Base-by-base conservation (phyloP, 1,140 invertebrate genomes). In the Aethina tumida region DNA sequence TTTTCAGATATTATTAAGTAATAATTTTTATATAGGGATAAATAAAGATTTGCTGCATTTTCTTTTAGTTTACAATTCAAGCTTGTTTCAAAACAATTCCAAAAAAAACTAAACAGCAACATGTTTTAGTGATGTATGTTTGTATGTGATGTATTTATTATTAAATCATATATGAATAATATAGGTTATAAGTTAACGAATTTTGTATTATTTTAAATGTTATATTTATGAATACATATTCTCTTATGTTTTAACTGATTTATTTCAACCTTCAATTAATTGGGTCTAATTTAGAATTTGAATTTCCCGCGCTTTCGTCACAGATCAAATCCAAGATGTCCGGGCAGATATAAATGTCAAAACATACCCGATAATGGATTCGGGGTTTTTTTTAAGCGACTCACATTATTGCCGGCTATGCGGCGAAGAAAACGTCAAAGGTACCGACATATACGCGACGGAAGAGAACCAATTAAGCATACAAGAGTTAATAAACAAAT, bases 361-460 rank as follows among this genome's bases (percentile, higher is more conserved):
- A n/a, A n/a, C n/a, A n/a, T n/a, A n/a, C n/a, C n/a, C n/a, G n/a
- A n/a, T n/a, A 42, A 58, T 55, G 51, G 47, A 51, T 35, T 34
- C 17, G 17, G 30, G 24, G 33, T 21, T 25, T 4, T 45, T 47
- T 41, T 50, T 57, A 39, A 46, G 35, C 35, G 48, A 81, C 60
- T 80, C 77, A 43, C 70, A 67, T 42, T 67, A 77, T 65, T 82
- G 79, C 66, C 69, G 79, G 65, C 68, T 82, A 60, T 82, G 79
- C 67, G 76, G 70, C 5, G 73, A 77, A 63, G 67, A 77, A 62
- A 81, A 79, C 66, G 64, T 69, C 46, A 78, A 74, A 54, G 77
- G 76, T 41, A 74, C 71, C 40, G 64, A 71, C 49, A 62, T 82
- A 51, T 81, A 72, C 62, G 56, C 58, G 5, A 49, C 53, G 44